A percentile compares a stretch with the other conserved stretches of the same genome.
Conservation (phyloP, 2,888 invertebrate genomes). For the Pandemis heparana region DNA sequence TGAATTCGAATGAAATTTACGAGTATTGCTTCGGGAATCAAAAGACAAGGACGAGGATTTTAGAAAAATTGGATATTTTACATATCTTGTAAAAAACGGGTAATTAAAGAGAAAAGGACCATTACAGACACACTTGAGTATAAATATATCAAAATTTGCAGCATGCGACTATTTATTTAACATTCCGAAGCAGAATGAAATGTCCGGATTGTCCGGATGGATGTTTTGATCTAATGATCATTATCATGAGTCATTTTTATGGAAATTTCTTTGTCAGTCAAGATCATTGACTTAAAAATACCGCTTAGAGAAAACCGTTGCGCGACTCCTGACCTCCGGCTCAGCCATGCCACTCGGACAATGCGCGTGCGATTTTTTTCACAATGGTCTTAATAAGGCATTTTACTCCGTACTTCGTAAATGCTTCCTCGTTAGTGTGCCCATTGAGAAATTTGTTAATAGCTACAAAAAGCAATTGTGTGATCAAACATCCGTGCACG, state of each 20-base stretch:
- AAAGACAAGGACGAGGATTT: too few species aligned
- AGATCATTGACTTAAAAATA: conserved; percentile 60
- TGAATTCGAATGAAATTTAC: too few species aligned
- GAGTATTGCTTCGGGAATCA: too few species aligned
- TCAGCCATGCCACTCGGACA: conserved; percentile 60
- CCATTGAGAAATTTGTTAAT: conserved; percentile 28
- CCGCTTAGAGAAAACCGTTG: conserved; percentile 63
- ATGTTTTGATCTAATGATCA: background rate
- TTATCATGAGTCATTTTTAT: conserved; percentile 39
- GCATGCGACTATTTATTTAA: too few species aligned
- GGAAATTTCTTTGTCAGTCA: conserved; percentile 53
- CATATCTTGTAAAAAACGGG: too few species aligned
- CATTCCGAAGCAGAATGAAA: too few species aligned
- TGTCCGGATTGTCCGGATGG: too few species aligned
- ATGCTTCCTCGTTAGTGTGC: conserved; percentile 29
- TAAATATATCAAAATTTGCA: background rate
- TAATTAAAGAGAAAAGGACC: too few species aligned
- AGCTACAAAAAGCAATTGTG: conserved; percentile 11
- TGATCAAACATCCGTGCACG: conserved; percentile 6
- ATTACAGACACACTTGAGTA: too few species aligned
- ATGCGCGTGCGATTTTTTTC: conserved; percentile 51
- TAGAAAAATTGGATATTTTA: too few species aligned
- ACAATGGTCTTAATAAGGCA: conserved; percentile 30
- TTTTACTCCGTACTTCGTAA: conserved; percentile 15
- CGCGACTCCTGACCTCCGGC: conserved; percentile 57